Base-by-base conservation (phyloP, 2,888 invertebrate species). In the Himalopsyche japonica region DNA sequence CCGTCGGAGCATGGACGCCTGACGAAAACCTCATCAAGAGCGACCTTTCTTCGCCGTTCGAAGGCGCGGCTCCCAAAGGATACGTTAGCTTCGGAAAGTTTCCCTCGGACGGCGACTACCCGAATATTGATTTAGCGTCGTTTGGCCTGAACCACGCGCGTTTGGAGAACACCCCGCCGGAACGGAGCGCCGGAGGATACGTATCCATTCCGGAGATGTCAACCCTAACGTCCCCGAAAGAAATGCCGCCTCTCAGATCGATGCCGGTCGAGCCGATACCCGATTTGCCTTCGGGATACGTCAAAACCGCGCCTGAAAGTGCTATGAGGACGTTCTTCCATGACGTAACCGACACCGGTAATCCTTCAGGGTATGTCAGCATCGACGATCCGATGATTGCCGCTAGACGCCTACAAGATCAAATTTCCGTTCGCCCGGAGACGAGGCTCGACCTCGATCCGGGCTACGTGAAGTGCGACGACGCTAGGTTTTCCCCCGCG, bases 91-190 rank as follows among this genome's bases (percentile, higher is more conserved):
- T 85, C 47, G 84, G 84, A 12, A 43, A 43, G n/a, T 24, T 70
- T 24, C 78, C 43, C 7, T 20, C 27, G 32, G 64, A 32, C 70
- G 76, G 48, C 24, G 76, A 47, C 12, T 43, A 18, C 5, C 20
- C 70, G 47, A 70, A 91, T 91, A 70, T 34, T 20, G 57, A 32
- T 18, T 30, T 49, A 6, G 27, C 24, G 10, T 30, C 78, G 1
- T 43, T 57, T 3, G 34, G 34, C 43, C 34, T 27, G 15, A 70
- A 70, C 70, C 27, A 27, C 70, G 15, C 27, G 0, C 57, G 57
- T 7, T 7, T 10, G 7, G 57, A 57, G n/a, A n/a, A n/a, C 57
- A 57, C 24, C 57, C 7, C 24, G 1, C 70, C 70, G 12, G 70
- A 70, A 15, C 20, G 70, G 6, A 7, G 10, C n/a, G 34, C 30